Evolutionary conservation across 2,888 invertebrate species (phyloP).

Genomic region (Ernsta delagoae): DNA sequence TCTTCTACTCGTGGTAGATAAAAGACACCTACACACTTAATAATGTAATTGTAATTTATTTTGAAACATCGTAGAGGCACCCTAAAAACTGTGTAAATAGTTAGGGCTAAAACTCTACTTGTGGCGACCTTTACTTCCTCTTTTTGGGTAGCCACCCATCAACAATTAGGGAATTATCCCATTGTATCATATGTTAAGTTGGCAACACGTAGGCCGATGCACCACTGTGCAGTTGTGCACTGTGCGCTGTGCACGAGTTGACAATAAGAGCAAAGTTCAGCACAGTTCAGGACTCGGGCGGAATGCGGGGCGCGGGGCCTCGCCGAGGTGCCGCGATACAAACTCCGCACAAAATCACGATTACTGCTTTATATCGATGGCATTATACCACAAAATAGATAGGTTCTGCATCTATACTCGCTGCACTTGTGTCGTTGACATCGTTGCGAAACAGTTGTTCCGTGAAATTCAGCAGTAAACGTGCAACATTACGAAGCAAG

Average conservation of each 20-base stretch:
- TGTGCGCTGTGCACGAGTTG: conserved; percentile 67
- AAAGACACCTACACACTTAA: too few species aligned
- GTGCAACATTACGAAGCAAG: conserved; percentile 16
- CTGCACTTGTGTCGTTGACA: conserved; percentile 26
- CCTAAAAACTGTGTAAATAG: too few species aligned
- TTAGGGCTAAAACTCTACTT: too few species aligned
- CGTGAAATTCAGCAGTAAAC: conserved; percentile 32
- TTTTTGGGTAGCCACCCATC: too few species aligned
- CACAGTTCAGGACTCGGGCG: conserved; percentile 78
- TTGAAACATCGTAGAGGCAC: too few species aligned
- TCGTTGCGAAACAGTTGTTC: conserved; percentile 27
- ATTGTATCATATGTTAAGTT: not conserved
- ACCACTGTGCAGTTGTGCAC: conserved; percentile 59
- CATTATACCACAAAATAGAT: conserved; percentile 33
- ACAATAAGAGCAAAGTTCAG: conserved; percentile 84
- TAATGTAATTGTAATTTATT: too few species aligned
- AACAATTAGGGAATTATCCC: not conserved
- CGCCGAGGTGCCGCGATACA: conserved; percentile 65
- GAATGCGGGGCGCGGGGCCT: conserved; percentile 69
- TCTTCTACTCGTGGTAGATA: too few species aligned
- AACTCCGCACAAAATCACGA: conserved; percentile 76
- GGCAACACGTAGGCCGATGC: conserved; percentile 53
- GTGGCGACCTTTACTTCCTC: too few species aligned
- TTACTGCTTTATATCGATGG: conserved; percentile 72
- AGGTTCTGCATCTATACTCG: conserved; percentile 26